These are phyloP conservation scores for Ardeotis arabs DNA, from an alignment of 2,113 vertebrate genomes.

Conservation along the genomic window DNA sequence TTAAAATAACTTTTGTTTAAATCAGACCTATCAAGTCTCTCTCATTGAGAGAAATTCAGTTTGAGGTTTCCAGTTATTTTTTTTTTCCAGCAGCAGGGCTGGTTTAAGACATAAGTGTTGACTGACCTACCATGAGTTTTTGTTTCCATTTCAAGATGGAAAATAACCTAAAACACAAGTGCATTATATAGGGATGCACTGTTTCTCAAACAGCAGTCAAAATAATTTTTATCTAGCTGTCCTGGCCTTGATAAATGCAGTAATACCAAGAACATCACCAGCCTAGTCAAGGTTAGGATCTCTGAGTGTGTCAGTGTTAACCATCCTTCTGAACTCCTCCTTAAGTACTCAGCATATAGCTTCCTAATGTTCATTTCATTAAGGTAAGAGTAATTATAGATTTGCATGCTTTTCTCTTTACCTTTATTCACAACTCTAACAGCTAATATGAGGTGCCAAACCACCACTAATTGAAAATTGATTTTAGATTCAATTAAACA, in stretches of 20 bases:
- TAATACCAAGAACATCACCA: not conserved
- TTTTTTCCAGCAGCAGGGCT: not conserved
- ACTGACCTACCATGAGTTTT: not conserved
- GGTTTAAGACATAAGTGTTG: not conserved
- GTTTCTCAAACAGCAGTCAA: not conserved
- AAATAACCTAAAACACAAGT: not conserved
- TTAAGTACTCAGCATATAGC: not conserved
- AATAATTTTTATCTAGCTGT: not conserved
- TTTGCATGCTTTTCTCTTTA: conserved; percentile 51
- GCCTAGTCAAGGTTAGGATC: not conserved
- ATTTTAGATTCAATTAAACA: conserved; percentile 72
- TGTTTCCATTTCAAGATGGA: not conserved
- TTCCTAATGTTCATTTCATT: conserved; percentile 30
- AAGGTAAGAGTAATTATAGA: conserved; percentile 52
- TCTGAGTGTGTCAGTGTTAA: not conserved
- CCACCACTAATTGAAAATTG: conserved; percentile 75
- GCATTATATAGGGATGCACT: not conserved
- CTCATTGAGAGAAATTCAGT: not conserved
- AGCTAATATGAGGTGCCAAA: conserved; percentile 63
- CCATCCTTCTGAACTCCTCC: not conserved
- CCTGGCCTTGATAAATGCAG: not conserved
- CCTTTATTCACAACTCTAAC: conserved; percentile 51
- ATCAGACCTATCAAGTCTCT: not conserved
- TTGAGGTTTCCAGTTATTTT: not conserved
- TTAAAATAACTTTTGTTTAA: not conserved